Evolutionary conservation across 2,888 invertebrate genomes (phyloP).

Genomic region (Chrysotoxum bicinctum): DNA sequence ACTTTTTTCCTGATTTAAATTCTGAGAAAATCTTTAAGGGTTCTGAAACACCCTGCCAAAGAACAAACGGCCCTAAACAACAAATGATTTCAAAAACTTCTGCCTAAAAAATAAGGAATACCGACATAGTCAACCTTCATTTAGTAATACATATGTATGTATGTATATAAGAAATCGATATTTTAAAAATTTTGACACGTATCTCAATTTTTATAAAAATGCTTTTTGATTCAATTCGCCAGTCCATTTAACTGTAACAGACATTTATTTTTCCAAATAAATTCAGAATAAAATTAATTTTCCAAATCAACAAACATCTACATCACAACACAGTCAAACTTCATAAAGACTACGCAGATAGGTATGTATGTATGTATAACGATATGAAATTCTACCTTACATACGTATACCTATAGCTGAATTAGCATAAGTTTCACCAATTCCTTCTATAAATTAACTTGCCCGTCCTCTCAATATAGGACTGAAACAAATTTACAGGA

Average conservation of each 20-base stretch:
- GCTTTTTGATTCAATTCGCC: constrained; percentile 2
- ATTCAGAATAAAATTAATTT: constrained; percentile 45
- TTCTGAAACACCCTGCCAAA: too few relatives aligned
- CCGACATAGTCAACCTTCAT: too few relatives aligned
- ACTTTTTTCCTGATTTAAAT: too few relatives aligned
- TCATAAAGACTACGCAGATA: constrained; percentile 30
- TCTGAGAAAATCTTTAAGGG: too few relatives aligned
- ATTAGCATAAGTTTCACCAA: constrained; percentile 57
- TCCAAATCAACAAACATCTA: constrained; percentile 51
- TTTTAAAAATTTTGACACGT: background rate
- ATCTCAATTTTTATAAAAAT: background rate
- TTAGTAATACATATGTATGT: too few relatives aligned
- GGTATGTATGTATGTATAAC: background rate
- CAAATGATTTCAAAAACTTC: too few relatives aligned
- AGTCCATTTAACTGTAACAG: constrained; percentile 31
- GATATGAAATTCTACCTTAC: background rate
- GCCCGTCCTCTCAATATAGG: background rate
- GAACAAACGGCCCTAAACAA: too few relatives aligned
- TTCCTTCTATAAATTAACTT: constrained; percentile 4
- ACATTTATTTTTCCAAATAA: background rate
- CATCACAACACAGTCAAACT: constrained; percentile 45
- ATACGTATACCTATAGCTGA: background rate
- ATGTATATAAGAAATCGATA: background rate
- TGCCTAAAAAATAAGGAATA: too few relatives aligned
- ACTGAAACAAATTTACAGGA: constrained; percentile 53